Percentiles rank a stretch among this genome's conserved stretches.
Evolutionary conservation across 2,888 invertebrate species (phyloP).

Genomic region (Dusona sp.): DNA sequence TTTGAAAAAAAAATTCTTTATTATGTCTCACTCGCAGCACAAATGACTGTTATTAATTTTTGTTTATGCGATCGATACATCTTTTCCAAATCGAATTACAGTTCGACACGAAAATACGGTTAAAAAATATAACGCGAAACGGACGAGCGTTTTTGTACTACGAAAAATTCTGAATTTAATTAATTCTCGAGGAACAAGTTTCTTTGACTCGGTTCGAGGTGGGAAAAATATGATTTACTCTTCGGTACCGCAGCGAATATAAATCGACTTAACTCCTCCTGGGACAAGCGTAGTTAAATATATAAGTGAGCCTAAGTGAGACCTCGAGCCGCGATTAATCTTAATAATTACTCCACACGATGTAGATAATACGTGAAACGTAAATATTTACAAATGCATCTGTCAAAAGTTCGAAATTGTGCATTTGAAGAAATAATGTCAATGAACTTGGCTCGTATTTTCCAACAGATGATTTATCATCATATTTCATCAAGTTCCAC

Average conservation of each 20-base stretch:
- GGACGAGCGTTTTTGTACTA: background rate
- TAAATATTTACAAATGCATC: background rate
- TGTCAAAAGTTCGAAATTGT: background rate
- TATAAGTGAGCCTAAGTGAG: background rate
- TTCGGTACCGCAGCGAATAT: slow-evolving; percentile 17
- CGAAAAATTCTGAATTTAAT: background rate
- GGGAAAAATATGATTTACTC: slow-evolving; percentile 34
- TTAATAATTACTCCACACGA: background rate
- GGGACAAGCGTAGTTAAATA: slow-evolving; percentile 2
- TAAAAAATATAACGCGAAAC: background rate
- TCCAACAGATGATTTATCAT: background rate
- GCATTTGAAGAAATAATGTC: background rate
- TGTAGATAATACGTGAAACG: background rate
- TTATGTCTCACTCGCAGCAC: background rate
- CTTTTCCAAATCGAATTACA: background rate
- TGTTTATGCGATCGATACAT: background rate
- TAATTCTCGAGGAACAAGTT: background rate
- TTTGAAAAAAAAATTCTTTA: background rate
- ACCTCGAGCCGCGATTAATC: slow-evolving; percentile 1
- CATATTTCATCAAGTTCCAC: too few species aligned
- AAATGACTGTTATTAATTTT: background rate
- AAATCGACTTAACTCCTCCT: slow-evolving; percentile 38
- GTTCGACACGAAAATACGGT: background rate
- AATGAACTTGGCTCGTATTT: background rate
- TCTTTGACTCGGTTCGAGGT: background rate